These are phyloP conservation scores for Morinoia aosen DNA, from an alignment of 2,888 invertebrate species.

Conservation along the genomic window DNA sequence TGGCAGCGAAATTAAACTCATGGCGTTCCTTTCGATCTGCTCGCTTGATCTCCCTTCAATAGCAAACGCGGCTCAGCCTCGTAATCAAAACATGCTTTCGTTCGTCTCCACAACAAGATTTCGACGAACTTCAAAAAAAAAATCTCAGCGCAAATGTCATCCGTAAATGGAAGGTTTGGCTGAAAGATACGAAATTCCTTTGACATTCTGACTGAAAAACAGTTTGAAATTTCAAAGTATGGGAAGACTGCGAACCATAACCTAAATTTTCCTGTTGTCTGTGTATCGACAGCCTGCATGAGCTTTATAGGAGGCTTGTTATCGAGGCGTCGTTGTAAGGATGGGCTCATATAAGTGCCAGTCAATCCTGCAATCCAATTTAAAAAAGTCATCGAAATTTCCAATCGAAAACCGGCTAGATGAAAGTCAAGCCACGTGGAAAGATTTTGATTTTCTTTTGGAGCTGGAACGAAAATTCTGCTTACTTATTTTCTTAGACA, in stretches of 20 bases:
- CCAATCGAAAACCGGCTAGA: not conserved
- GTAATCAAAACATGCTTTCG: not conserved
- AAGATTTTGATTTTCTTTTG: not conserved
- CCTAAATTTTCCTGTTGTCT: not conserved
- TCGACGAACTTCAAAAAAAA: not conserved
- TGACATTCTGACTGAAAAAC: not conserved
- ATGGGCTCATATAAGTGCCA: not conserved
- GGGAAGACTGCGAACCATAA: not conserved
- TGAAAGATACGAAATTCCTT: not conserved
- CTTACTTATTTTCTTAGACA: not conserved
- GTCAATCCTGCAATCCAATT: not conserved
- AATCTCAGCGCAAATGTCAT: not conserved
- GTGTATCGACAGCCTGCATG: not conserved
- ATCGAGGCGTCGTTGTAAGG: not conserved
- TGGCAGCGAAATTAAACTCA: not conserved
- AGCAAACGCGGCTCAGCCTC: not conserved
- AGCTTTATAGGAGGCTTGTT: not conserved
- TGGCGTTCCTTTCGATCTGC: not conserved
- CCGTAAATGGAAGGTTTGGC: not conserved
- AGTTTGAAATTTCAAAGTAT: not conserved
- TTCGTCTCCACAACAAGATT: not conserved
- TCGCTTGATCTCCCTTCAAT: not conserved
- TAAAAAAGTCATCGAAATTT: not conserved
- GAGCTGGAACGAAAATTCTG: not conserved
- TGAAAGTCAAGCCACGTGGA: not conserved